Evolutionary conservation across 1,140 invertebrate genomes (phyloP).

Genomic region (Maconellicoccus hirsutus): DNA sequence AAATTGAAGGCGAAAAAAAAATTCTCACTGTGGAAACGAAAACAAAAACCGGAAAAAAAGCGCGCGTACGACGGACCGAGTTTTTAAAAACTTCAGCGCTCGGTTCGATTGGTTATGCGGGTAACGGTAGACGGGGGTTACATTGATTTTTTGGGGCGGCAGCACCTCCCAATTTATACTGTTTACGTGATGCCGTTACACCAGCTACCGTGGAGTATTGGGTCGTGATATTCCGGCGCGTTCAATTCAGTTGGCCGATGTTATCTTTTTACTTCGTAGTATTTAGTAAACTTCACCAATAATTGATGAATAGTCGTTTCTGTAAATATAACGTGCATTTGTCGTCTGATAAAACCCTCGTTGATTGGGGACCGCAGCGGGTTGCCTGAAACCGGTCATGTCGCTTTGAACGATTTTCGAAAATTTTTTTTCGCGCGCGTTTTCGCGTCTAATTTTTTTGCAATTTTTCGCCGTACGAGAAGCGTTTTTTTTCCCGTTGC

Average conservation of each 20-base stretch:
- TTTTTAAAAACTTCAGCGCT: background rate
- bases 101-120: background rate
- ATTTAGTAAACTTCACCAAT: background rate
- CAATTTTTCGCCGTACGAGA: background rate
- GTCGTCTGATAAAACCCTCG: background rate
- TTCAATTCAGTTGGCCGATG: background rate
- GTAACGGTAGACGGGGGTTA: background rate
- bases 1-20: no score
- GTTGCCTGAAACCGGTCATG: background rate
- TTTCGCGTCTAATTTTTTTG: background rate
- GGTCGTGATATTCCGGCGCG: background rate
- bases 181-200: background rate
- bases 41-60: no score
- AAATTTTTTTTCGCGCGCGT: background rate
- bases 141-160: conserved; percentile 7
- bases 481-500: no score
- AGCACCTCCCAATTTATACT: background rate
- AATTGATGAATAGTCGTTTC: background rate
- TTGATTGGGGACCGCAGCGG: background rate
- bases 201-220: background rate
- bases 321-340: background rate
- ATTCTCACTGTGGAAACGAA: no score
- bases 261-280: background rate
- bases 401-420: background rate
- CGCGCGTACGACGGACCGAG: no score